phyloP scores from a whole-genome alignment of 2,797 vertebrate genomes.

The Macropus fuliginosus region DNA sequence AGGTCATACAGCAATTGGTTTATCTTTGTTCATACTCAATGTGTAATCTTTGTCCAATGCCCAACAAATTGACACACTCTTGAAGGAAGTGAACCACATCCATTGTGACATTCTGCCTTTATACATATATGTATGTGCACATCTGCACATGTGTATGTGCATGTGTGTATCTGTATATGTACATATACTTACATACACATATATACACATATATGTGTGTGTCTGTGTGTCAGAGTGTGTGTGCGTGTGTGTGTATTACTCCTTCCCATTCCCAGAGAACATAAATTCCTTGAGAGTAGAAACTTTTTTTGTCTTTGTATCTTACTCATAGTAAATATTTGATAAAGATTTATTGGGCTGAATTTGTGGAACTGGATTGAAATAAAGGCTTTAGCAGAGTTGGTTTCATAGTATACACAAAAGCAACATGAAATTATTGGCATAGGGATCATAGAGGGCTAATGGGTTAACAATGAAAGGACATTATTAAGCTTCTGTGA shows the following conservation, averaged over 20 bases:
- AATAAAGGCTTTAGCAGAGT: neutral
- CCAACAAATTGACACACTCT: neutral
- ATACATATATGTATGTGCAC: neutral
- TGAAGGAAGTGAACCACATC: neutral
- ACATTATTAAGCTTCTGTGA: neutral
- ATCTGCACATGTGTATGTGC: no score
- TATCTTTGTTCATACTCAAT: neutral
- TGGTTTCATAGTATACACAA: neutral
- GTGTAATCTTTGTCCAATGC: neutral
- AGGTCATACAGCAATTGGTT: neutral
- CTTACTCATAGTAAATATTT: neutral
- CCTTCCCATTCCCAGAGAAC: neutral
- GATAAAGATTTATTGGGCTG: neutral
- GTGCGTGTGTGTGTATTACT: neutral
- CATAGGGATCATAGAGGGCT: neutral
- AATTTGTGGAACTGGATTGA: neutral
- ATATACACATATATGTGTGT: neutral
- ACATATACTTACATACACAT: neutral
- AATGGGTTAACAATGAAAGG: constrained; percentile 2
- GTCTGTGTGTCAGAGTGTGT: no score
- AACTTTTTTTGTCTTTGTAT: neutral
- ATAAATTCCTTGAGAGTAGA: neutral
- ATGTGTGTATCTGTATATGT: no score
- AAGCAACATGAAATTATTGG: neutral
- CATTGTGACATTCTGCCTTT: neutral